A percentile compares a stretch with the other conserved stretches of the same genome.
Conservation (phyloP, 2,888 invertebrate species). For the Diogma glabrata region DNA sequence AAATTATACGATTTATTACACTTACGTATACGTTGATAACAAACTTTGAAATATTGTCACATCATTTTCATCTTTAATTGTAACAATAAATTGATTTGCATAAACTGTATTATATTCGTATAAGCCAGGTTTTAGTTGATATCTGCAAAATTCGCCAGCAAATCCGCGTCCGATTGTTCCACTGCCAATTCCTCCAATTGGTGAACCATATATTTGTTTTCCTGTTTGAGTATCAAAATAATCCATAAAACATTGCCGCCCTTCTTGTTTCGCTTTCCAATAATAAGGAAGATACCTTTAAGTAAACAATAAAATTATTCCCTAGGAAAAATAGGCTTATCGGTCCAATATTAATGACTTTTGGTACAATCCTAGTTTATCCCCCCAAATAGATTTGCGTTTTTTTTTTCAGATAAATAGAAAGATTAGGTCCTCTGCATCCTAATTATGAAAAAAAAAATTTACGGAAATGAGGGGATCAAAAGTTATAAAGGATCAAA, state of each 20-base stretch:
- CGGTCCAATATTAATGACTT: too few species aligned
- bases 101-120: slow-evolving; percentile 74
- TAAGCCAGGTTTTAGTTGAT: slow-evolving; percentile 76
- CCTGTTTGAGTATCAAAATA: slow-evolving; percentile 57
- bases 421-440: too few species aligned
- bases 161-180: slow-evolving; percentile 75
- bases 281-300: slow-evolving; percentile 68
- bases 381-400: too few species aligned
- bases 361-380: too few species aligned
- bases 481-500: too few species aligned
- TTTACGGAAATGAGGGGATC: too few species aligned
- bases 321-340: too few species aligned
- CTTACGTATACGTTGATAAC: slow-evolving; percentile 61
- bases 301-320: too few species aligned
- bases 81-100: slow-evolving; percentile 85
- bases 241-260: slow-evolving; percentile 67
- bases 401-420: too few species aligned
- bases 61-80: slow-evolving; percentile 56
- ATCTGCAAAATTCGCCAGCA: slow-evolving; percentile 87
- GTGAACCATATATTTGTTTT: slow-evolving; percentile 81
- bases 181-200: slow-evolving; percentile 70
- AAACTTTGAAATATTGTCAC: slow-evolving; percentile 68
- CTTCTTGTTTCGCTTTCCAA: slow-evolving; percentile 48
- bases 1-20: too few species aligned
- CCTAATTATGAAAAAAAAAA: too few species aligned